A percentile compares a stretch with the other conserved stretches of the same genome.
Evolutionary conservation across 2,113 vertebrate species (phyloP).

Genomic region (Sturnira hondurensis): DNA sequence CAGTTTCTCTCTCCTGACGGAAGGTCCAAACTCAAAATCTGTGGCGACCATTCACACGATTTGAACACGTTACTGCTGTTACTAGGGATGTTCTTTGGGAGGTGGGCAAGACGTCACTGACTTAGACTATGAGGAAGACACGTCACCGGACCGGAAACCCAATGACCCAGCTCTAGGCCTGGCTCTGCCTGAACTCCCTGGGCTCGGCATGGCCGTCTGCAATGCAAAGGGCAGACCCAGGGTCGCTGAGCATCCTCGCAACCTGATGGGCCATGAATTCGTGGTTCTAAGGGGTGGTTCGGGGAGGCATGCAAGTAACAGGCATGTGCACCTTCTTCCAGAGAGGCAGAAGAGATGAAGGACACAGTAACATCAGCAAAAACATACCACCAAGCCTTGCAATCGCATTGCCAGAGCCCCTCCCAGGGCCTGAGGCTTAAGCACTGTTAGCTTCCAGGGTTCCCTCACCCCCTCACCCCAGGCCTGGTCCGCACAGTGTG

Average conservation of each 20-base stretch:
- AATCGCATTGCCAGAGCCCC: background rate
- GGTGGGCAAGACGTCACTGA: background rate
- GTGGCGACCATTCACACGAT: background rate
- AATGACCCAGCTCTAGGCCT: fast-evolving
- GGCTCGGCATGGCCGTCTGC: background rate
- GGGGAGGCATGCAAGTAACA: background rate
- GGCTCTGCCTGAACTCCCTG: background rate
- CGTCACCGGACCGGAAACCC: background rate
- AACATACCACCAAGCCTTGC: background rate
- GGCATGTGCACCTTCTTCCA: background rate
- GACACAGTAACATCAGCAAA: background rate
- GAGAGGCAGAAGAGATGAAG: background rate
- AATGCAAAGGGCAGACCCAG: background rate
- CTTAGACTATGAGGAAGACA: background rate
- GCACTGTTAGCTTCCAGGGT: background rate
- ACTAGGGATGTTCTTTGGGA: background rate
- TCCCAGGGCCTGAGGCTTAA: background rate
- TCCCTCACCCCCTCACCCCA: background rate
- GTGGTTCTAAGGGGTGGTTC: background rate
- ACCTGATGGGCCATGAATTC: background rate
- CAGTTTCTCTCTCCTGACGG: background rate
- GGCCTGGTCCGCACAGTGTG: background rate
- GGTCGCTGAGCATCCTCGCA: background rate
- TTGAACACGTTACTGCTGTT: background rate
- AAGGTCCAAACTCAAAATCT: background rate